Conservation (phyloP, 2,888 invertebrate genomes). For the Chalcosyrphus nemorum region DNA sequence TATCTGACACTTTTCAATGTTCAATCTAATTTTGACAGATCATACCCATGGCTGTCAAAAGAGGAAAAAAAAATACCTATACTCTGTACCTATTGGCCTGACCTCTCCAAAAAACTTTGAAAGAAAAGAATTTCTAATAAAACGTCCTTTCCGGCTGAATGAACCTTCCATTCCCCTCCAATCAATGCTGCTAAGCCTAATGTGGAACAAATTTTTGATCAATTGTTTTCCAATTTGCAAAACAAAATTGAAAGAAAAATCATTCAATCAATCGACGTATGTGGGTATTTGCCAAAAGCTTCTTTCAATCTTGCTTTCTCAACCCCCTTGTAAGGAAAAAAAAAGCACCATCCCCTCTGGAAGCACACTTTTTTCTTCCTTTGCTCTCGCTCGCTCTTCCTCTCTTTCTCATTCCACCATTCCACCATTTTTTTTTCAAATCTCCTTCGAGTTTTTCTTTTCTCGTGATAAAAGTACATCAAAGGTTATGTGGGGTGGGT, state of each 20-base stretch:
- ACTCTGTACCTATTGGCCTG: neutral
- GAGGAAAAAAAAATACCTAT: neutral
- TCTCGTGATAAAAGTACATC: conserved; percentile 42
- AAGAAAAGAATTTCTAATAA: neutral
- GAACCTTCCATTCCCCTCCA: neutral
- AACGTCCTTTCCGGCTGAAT: neutral
- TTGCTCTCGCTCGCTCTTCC: neutral
- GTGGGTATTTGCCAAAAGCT: conserved; percentile 61
- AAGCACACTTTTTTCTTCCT: conserved; percentile 11
- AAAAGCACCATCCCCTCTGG: conserved; percentile 45
- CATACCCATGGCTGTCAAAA: neutral
- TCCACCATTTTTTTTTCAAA: conserved; percentile 34
- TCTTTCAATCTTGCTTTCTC: too few species aligned
- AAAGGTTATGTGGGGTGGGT: conserved; percentile 57
- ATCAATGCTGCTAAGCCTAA: neutral
- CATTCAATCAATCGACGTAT: conserved; percentile 57
- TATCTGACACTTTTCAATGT: neutral
- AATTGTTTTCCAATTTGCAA: conserved; percentile 52
- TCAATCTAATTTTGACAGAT: neutral
- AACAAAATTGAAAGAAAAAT: conserved; percentile 45
- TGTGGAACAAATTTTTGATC: conserved; percentile 8
- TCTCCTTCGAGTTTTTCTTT: conserved; percentile 28
- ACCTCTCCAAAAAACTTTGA: neutral
- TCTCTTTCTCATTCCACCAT: neutral
- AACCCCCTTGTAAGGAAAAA: neutral